Evolutionary conservation across 2,113 vertebrate species (phyloP).

Genomic region (Falcunculus frontatus): DNA sequence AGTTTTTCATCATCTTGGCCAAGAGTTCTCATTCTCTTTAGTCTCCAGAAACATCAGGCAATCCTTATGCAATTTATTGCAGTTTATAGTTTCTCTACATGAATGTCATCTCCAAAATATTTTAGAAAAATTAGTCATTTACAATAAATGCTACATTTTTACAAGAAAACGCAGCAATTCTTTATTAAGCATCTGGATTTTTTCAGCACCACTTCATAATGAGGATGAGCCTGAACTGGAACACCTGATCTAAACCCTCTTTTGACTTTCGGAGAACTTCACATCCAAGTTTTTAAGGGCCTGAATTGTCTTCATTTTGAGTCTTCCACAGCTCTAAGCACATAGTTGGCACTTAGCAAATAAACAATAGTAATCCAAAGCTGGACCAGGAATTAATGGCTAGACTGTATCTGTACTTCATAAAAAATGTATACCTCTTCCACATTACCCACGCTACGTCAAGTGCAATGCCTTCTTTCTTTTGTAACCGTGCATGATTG

Average conservation of each 20-base stretch:
- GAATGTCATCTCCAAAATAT: slow-evolving; percentile 27
- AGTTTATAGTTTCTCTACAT: slow-evolving; percentile 26
- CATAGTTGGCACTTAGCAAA: slow-evolving; percentile 47
- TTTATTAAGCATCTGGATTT: slow-evolving; percentile 58
- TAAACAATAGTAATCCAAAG: slow-evolving; percentile 47
- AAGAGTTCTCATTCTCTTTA: background rate
- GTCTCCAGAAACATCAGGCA: slow-evolving; percentile 17
- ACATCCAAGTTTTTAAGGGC: slow-evolving; percentile 35
- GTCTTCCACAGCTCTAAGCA: slow-evolving; percentile 18
- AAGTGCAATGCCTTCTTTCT: background rate
- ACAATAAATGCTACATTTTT: slow-evolving; percentile 43
- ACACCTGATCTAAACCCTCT: slow-evolving; percentile 50
- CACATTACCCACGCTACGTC: background rate
- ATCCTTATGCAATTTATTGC: slow-evolving; percentile 27
- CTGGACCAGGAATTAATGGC: slow-evolving; percentile 13
- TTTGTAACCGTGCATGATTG: background rate
- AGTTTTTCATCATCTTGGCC: slow-evolving; percentile 28
- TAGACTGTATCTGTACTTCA: background rate
- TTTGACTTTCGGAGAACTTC: slow-evolving; percentile 31
- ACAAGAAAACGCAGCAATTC: slow-evolving; percentile 2
- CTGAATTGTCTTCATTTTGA: background rate
- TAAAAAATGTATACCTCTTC: background rate
- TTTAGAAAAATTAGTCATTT: slow-evolving; percentile 51
- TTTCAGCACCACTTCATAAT: slow-evolving; percentile 61
- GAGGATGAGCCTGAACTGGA: slow-evolving; percentile 52